Conservation (phyloP, 2,888 invertebrate species). For the Cacoxenus indagator region DNA sequence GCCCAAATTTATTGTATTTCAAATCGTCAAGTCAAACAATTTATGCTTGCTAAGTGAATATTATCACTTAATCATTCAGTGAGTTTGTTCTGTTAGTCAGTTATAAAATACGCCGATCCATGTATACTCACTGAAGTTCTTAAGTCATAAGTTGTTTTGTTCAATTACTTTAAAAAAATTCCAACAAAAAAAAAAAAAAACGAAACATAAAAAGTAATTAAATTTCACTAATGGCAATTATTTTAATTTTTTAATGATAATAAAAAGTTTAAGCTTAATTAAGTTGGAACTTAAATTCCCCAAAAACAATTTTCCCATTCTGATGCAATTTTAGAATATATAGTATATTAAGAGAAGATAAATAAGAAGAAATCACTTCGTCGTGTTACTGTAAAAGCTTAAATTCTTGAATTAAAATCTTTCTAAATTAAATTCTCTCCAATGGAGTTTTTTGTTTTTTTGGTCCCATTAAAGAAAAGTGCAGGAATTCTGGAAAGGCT, state of each 20-base stretch:
- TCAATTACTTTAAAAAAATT: no score
- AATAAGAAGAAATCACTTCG: not conserved
- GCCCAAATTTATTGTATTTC: not conserved
- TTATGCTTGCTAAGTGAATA: not conserved
- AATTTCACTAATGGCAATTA: no score
- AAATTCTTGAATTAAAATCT: slow-evolving; percentile 12
- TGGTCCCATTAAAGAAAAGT: no score
- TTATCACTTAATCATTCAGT: not conserved
- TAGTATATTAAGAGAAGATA: not conserved
- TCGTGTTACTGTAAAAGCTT: not conserved
- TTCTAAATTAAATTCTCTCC: slow-evolving; percentile 11
- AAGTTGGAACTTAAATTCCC: not conserved
- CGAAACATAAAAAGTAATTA: no score
- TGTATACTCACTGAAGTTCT: not conserved
- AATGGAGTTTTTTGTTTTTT: not conserved
- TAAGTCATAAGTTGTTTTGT: not conserved
- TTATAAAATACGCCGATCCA: no score
- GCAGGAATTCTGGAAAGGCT: no score
- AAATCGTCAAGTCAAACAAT: not conserved
- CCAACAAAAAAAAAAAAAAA: slow-evolving; percentile 3
- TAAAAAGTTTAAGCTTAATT: no score
- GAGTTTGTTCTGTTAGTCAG: not conserved
- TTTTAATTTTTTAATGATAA: no score
- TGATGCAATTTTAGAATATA: not conserved
- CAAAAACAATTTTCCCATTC: not conserved